Evolutionary conservation across 2,888 invertebrate species (phyloP).

Genomic region (Cantharis flavilabris): DNA sequence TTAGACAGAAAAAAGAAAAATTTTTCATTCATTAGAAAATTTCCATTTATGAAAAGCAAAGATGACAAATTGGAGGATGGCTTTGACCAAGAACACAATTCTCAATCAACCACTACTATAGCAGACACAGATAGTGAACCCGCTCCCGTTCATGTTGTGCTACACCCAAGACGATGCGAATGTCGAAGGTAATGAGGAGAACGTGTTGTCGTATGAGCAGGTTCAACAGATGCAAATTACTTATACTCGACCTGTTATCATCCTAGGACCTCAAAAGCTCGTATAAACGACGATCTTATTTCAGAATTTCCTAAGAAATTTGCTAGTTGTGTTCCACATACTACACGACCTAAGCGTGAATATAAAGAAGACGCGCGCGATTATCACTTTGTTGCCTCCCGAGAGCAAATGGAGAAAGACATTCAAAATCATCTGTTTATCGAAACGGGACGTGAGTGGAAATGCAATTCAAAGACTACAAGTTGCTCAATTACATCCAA

Average conservation of each 20-base stretch:
- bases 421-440: constrained; percentile 99
- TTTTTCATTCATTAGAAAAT: constrained; percentile 96
- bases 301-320: constrained; percentile 98
- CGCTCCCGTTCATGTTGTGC: constrained; percentile 84
- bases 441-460: constrained; percentile 99
- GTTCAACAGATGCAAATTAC: constrained; percentile 94
- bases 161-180: constrained; percentile 91
- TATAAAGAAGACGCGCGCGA: constrained; percentile 98
- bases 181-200: constrained; percentile 89
- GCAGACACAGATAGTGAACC: constrained; percentile 54
- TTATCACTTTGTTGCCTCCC: constrained; percentile 96
- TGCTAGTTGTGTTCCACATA: constrained; percentile 99
- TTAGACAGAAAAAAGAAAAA: constrained; percentile 97
- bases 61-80: constrained; percentile 97
- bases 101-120: constrained; percentile 53
- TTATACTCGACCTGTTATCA: constrained; percentile 97
- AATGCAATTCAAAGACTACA: constrained; percentile 99
- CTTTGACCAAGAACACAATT: constrained; percentile 85
- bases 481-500: constrained; percentile 95
- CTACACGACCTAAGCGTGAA: constrained; percentile 92
- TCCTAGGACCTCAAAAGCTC: constrained; percentile 97
- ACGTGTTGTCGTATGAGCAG: constrained; percentile 92
- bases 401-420: constrained; percentile 97
- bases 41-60: constrained; percentile 99
- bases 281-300: constrained; percentile 98